Evolutionary conservation across 2,113 vertebrate species (phyloP).

Genomic region (Speoplatyrhinus poulsoni): DNA sequence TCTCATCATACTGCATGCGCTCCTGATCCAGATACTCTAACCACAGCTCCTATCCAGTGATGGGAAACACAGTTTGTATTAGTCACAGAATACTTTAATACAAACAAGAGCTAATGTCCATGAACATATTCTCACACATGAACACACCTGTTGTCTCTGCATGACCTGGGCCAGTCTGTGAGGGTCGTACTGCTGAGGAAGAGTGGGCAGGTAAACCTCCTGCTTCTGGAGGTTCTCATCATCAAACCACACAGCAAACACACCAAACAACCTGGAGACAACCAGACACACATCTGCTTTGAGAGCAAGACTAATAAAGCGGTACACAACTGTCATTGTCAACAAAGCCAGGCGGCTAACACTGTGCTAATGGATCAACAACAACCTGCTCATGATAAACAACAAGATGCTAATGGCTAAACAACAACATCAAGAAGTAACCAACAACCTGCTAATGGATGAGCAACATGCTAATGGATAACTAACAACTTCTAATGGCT

Average conservation of each 20-base stretch:
- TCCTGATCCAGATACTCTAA: slow-evolving; percentile 91
- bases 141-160: slow-evolving; percentile 85
- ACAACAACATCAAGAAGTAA: background rate
- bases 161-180: slow-evolving; percentile 91
- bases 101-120: background rate
- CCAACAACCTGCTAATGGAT: too few species aligned
- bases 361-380: background rate
- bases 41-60: slow-evolving; percentile 85
- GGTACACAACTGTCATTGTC: background rate
- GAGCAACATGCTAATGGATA: too few species aligned
- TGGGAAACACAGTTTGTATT: background rate
- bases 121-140: background rate
- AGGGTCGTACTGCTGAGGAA: slow-evolving; percentile 90
- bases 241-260: slow-evolving; percentile 92
- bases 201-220: slow-evolving; percentile 89
- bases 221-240: slow-evolving; percentile 93
- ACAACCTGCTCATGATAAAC: background rate
- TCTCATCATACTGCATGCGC: slow-evolving; percentile 84
- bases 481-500: too few species aligned
- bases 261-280: slow-evolving; percentile 85
- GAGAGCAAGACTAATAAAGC: background rate
- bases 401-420: background rate
- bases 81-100: background rate
- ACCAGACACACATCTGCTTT: background rate
- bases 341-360: background rate